phyloP scores from a whole-genome alignment of 23 tunicate genomes.

The Halocynthia aurantium region DNA sequence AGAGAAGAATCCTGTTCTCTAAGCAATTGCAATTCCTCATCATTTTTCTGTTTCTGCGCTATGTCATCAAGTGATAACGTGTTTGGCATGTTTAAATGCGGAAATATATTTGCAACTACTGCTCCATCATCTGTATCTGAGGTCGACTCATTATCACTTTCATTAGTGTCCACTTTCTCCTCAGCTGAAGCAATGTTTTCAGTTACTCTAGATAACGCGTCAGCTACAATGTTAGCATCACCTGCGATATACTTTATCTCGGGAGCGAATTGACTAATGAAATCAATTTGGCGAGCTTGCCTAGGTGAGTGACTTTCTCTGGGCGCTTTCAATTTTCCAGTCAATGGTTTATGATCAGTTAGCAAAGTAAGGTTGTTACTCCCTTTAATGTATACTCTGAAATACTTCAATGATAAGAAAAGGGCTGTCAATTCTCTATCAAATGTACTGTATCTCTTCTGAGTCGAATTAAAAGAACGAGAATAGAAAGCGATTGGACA shows the following conservation, averaged over 20 bases:
- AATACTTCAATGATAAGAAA: conserved; percentile 17
- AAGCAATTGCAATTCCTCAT: too few relatives aligned
- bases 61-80: too few relatives aligned
- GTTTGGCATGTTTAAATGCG: too few relatives aligned
- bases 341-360: conserved; percentile 15
- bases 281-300: conserved; percentile 10
- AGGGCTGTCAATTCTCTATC: conserved; percentile 26
- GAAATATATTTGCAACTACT: too few relatives aligned
- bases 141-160: too few relatives aligned
- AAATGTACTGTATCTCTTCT: conserved; percentile 22
- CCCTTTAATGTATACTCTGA: conserved; percentile 16
- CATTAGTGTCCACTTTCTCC: too few relatives aligned
- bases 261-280: background rate
- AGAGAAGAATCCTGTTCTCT: too few relatives aligned
- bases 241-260: conserved; percentile 13
- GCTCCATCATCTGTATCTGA: too few relatives aligned
- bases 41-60: too few relatives aligned
- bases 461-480: conserved; percentile 10
- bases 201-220: background rate
- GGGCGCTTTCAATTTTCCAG: background rate
- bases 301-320: conserved; percentile 3
- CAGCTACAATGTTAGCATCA: background rate
- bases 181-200: too few relatives aligned
- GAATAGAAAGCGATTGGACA: conserved; percentile 32
- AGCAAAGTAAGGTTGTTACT: conserved; percentile 9